Percentiles rank a stretch among this genome's conserved stretches.
phyloP scores from a whole-genome alignment of 2,888 invertebrate species.

The Acronicta leporina region DNA sequence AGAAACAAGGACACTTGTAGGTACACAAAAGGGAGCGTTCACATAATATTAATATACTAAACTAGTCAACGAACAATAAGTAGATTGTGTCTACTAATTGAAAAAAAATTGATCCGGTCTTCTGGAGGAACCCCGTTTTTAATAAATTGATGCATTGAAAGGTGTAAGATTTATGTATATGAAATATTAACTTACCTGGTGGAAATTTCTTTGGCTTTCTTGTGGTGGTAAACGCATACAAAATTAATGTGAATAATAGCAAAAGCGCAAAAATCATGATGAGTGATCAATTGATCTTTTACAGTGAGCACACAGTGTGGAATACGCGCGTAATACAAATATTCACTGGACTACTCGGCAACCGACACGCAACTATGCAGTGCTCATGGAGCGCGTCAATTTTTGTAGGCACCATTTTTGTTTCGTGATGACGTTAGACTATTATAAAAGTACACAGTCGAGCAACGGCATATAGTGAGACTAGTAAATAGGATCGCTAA shows the following conservation, averaged over 20 bases:
- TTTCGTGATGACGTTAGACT: constrained; percentile 1
- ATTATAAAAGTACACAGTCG: too few species aligned
- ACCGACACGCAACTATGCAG: constrained; percentile 56
- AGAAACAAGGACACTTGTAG: too few species aligned
- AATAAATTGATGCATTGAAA: too few species aligned
- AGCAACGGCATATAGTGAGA: too few species aligned
- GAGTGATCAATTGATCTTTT: constrained; percentile 39
- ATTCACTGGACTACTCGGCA: constrained; percentile 58
- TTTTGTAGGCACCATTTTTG: constrained; percentile 38
- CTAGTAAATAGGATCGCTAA: too few species aligned
- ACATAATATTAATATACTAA: too few species aligned
- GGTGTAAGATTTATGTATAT: too few species aligned
- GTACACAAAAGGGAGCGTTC: too few species aligned
- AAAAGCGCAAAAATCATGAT: constrained; percentile 53
- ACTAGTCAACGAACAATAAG: too few species aligned
- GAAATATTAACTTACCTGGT: constrained; percentile 85
- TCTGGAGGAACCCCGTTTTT: too few species aligned
- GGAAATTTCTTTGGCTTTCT: constrained; percentile 84
- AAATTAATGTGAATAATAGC: constrained; percentile 48
- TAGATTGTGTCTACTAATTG: too few species aligned
- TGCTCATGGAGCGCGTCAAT: constrained; percentile 41
- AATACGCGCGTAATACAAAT: constrained; percentile 48
- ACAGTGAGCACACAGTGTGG: constrained; percentile 41
- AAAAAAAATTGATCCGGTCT: too few species aligned
- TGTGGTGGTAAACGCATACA: constrained; percentile 53